Base-by-base conservation (phyloP, 2,113 vertebrate genomes). In the Argyrosomus japonicus region DNA sequence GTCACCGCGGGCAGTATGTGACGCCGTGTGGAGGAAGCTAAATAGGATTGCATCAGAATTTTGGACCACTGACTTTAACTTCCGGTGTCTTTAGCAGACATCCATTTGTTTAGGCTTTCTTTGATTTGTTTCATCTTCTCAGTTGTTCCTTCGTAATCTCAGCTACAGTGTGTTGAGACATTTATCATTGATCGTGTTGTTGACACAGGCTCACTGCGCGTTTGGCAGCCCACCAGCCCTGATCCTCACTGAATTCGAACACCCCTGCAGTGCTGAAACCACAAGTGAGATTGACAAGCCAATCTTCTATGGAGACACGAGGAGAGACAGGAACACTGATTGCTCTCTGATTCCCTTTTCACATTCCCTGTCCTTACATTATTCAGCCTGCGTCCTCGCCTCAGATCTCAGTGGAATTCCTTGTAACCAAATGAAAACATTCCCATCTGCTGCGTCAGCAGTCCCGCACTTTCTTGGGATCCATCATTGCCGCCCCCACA, bases 361-460 rank as follows among this genome's bases (percentile, higher is more conserved):
- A 48, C 51, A 14, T 77, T 79, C 64, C 43, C 54, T n/a, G 10
- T 64, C 50, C 64, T 61, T 82, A 68, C 65, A 69, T 89, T 83
- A 75, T 84, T 85, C 81, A 65, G 69, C 68, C 82, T 56, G 60
- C 61, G 58, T 83, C 78, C 60, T 56, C 11, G 61, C 72, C 65
- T 77, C 81, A 36, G 76, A 89, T 87, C 83, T 88, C 85, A 40
- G 73, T 40, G 77, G 85, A 92, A 91, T 91, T 85, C 80, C 83
- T 75, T 81, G 68, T 68, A 90, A 87, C 89, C 88, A 77, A 91
- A 89, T 87, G 86, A 90, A 92, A 92, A 88, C 92, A 89, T 93
- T 92, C 89, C 91, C 88, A 88, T 89, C 87, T 92, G 90, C 89
- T 21, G 2, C 86, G 83, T 93, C 89, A 94, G 92, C 93, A 89